phyloP scores from a whole-genome alignment of 2,888 invertebrate genomes.

The Fissipunctia ypsillon region DNA sequence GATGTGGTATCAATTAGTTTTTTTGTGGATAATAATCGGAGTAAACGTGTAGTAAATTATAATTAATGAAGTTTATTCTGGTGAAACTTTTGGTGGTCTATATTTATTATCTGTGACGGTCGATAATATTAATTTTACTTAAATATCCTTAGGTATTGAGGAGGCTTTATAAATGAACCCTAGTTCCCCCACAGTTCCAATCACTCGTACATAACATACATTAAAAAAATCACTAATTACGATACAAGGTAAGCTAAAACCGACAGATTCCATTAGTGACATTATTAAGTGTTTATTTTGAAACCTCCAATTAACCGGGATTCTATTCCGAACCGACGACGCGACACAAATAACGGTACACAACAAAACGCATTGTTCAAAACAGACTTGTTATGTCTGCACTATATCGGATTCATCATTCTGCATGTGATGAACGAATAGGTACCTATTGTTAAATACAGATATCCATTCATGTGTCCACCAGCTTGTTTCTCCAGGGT shows the following conservation, averaged over 20 bases:
- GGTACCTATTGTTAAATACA: not conserved
- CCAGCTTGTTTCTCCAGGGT: not conserved
- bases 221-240: not conserved
- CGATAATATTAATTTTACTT: no score
- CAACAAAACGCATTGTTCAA: slow-evolving; percentile 29
- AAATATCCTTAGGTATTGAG: no score
- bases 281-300: not conserved
- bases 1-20: not conserved
- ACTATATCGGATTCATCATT: slow-evolving; percentile 7
- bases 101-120: no score
- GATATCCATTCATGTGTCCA: not conserved
- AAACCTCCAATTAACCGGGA: not conserved
- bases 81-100: not conserved
- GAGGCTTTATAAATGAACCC: not conserved
- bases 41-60: not conserved
- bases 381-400: slow-evolving; percentile 15
- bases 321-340: slow-evolving; percentile 17
- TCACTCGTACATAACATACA: not conserved
- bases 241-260: not conserved
- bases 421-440: slow-evolving; percentile 9
- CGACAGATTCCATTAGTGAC: slow-evolving; percentile 3
- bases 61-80: not conserved
- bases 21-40: not conserved
- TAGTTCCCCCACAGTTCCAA: not conserved
- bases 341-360: slow-evolving; percentile 15